Base-by-base conservation (phyloP, 2,797 vertebrate genomes). In the Triplophysa bombifrons region DNA sequence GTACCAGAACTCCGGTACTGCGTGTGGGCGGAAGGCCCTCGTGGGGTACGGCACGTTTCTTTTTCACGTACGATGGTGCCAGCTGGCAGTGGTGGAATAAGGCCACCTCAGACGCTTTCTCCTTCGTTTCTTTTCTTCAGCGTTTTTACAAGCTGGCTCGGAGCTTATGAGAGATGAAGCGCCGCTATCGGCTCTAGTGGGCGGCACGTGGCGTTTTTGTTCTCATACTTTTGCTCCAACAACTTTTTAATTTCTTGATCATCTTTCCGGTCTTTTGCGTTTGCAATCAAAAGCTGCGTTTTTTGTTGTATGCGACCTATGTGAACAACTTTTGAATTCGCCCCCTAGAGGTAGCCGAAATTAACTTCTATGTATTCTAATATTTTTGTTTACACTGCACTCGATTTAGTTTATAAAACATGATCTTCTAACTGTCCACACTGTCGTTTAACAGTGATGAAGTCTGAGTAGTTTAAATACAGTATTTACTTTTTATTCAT, bases 21-120 rank as follows among this genome's bases (percentile, higher is more conserved):
- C 3, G 61, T 65, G 86, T 85, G 83, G 88, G 88, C 82, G 87
- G 77, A 87, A 88, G 83, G 80, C 78, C 86, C 67, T 88, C 80
- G 50, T 77, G 83, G 77, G 86, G 82, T 50, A 22, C 50, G 65
- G 65, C 50, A 22, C 77, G 9, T 66, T 72, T 78, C 19, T 78
- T 72, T 63, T 61, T 75, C 11, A 4, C 17, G 51, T 68, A 30
- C 4, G 3, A 7, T 63, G 9, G 61, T 66, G 77, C 77, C 77
- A 73, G 53, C 74, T 79, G 75, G 81, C 65, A 61, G 50, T 1
- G 8, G 48, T 70, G 65, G 13, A 80, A 80, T 38, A 30, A 73
- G 77, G 72, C 81, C 80, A 64, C 67, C 68, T 72, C 53, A 78
- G 44, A 71, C 17, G 68, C 16, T 1, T 71, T 78, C 56, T 44